Percentiles rank a stretch among this genome's conserved stretches.
These are phyloP conservation scores for Caenorhabditis inopinata DNA, from an alignment of 1,140 invertebrate species.

Conservation along the genomic window DNA sequence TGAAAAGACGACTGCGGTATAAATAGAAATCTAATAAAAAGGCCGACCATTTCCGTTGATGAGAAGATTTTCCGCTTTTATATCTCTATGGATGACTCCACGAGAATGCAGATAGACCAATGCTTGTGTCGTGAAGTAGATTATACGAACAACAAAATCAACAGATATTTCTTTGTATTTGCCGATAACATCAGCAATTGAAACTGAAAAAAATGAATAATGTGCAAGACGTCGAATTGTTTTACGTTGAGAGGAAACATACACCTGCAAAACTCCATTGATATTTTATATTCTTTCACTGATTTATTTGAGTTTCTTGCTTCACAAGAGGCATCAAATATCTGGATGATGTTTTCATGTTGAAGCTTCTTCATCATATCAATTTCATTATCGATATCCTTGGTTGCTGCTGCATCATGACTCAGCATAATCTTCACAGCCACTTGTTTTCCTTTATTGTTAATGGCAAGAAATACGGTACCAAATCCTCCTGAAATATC, in stretches of 20 bases:
- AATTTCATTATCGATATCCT: slow-evolving; percentile 26
- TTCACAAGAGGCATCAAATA: not conserved
- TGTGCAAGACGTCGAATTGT: too few relatives aligned
- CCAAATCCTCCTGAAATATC: not conserved
- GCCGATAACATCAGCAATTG: not conserved
- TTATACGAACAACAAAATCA: slow-evolving; percentile 20
- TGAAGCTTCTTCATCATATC: slow-evolving; percentile 15
- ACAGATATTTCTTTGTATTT: not conserved
- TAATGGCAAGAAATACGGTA: not conserved
- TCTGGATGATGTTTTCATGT: slow-evolving; percentile 13
- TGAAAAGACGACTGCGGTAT: slow-evolving; percentile 74
- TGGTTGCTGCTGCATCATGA: slow-evolving; percentile 5
- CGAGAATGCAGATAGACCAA: not conserved
- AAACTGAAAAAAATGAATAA: not conserved
- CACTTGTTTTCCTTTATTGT: slow-evolving; percentile 8
- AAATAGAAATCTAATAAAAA: not conserved
- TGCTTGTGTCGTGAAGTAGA: not conserved
- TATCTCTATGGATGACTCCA: slow-evolving; percentile 10
- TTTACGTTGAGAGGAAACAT: too few relatives aligned
- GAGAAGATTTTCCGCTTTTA: slow-evolving; percentile 22
- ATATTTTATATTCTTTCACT: slow-evolving; percentile 16
- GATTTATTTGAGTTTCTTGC: not conserved
- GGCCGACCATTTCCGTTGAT: slow-evolving; percentile 16
- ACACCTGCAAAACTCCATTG: slow-evolving; percentile 15
- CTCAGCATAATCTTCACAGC: slow-evolving; percentile 13